phyloP scores from a whole-genome alignment of 2,888 invertebrate genomes.

The Drosophila monieri region DNA sequence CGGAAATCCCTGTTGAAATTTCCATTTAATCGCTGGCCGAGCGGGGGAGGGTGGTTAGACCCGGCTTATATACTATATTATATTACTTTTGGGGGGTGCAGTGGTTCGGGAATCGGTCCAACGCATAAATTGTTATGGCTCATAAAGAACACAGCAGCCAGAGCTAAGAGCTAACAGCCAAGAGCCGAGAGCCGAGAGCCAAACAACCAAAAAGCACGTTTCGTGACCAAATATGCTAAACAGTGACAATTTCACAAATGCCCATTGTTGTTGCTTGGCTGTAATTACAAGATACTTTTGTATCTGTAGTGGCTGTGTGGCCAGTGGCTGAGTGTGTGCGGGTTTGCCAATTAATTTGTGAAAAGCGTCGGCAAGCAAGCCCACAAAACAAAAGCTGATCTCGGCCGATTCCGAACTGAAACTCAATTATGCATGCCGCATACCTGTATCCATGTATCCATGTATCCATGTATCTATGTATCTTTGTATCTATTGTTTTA shows the following conservation, averaged over 20 bases:
- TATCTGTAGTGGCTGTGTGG: constrained; percentile 50
- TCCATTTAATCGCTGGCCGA: constrained; percentile 54
- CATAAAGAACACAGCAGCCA: constrained; percentile 60
- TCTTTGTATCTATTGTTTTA: constrained; percentile 70
- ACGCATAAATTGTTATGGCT: constrained; percentile 76
- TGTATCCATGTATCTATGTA: background rate
- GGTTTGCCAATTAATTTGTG: constrained; percentile 79
- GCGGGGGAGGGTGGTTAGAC: constrained; percentile 5
- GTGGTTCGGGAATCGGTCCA: constrained; percentile 29
- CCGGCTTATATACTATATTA: background rate
- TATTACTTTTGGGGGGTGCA: constrained; percentile 4
- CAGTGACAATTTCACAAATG: constrained; percentile 81
- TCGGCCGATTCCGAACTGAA: background rate
- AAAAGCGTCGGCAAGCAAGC: constrained; percentile 51
- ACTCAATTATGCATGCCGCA: too few relatives aligned
- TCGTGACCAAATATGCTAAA: constrained; percentile 83
- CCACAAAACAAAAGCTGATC: constrained; percentile 41
- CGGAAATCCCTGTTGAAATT: constrained; percentile 70
- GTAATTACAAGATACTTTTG: constrained; percentile 52
- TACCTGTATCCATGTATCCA: too few relatives aligned
- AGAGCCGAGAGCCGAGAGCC: constrained; percentile 52
- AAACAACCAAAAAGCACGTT: constrained; percentile 54
- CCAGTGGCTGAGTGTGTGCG: background rate
- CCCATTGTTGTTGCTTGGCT: constrained; percentile 64
- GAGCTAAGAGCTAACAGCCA: constrained; percentile 10